These are phyloP conservation scores for Phortica okadai DNA, from an alignment of 2,888 invertebrate species.

Conservation along the genomic window DNA sequence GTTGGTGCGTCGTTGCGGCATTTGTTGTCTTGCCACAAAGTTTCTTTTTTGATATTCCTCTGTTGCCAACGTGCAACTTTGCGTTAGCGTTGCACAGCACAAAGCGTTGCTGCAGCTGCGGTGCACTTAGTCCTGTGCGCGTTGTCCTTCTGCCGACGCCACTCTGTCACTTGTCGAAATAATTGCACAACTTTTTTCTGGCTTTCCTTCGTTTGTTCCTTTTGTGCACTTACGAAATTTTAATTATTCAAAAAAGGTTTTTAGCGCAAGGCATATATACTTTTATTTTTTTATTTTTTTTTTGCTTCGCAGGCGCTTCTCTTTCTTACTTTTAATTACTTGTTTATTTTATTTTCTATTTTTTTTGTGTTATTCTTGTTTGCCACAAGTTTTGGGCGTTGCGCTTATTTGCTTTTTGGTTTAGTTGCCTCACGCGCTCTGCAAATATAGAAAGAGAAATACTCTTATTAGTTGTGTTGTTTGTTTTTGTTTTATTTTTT, in stretches of 20 bases:
- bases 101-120: constrained; percentile 40
- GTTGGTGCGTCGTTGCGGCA: not conserved
- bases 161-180: constrained; percentile 26
- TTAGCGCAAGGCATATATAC: constrained; percentile 45
- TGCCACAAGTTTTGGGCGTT: not conserved
- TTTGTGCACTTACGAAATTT: constrained; percentile 60
- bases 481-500: not conserved
- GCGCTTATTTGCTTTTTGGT: constrained; percentile 6
- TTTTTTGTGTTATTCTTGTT: too few relatives aligned
- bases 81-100: not conserved
- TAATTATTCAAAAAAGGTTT: constrained; percentile 70
- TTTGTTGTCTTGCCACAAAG: not conserved
- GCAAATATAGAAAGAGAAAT: not conserved
- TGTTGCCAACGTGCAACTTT: not conserved
- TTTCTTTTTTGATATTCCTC: not conserved
- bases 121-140: constrained; percentile 14
- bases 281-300: constrained; percentile 22
- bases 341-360: not conserved
- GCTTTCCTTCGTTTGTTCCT: not conserved
- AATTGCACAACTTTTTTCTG: constrained; percentile 32
- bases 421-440: not conserved
- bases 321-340: constrained; percentile 15
- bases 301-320: not conserved
- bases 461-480: not conserved
- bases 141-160: constrained; percentile 7